Conservation (phyloP, 2,113 vertebrate species). For the Microtus oregoni region DNA sequence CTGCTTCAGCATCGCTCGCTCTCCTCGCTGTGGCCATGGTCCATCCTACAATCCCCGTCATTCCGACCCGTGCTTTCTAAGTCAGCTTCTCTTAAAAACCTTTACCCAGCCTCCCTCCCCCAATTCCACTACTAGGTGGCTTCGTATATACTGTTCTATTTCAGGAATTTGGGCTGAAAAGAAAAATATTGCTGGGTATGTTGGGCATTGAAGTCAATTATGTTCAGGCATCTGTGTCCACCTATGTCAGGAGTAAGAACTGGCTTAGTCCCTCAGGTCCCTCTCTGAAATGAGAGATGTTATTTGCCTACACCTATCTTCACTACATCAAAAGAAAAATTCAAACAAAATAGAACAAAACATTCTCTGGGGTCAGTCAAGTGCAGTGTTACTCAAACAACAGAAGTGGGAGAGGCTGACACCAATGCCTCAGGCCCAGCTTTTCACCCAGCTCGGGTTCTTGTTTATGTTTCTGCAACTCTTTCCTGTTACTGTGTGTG, state of each 20-base stretch:
- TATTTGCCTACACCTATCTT: conserved; percentile 74
- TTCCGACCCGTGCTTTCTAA: not conserved
- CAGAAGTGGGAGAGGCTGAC: conserved; percentile 73
- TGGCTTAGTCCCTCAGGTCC: not conserved
- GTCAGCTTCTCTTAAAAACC: conserved; percentile 9
- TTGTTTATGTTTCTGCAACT: conserved; percentile 71
- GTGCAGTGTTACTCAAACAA: conserved; percentile 62
- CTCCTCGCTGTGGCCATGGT: not conserved
- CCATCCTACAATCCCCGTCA: not conserved
- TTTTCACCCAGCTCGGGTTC: conserved; percentile 64
- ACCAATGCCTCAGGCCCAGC: conserved; percentile 25
- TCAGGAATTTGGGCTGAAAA: not conserved
- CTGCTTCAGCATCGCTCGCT: not conserved
- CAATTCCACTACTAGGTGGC: not conserved
- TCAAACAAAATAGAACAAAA: conserved; percentile 66
- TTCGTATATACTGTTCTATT: not conserved
- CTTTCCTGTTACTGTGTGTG: conserved; percentile 44
- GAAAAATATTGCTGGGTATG: not conserved
- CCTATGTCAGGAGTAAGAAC: not conserved
- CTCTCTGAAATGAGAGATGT: conserved; percentile 67
- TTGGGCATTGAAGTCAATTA: not conserved
- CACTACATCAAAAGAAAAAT: conserved; percentile 73
- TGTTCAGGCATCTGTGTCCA: conserved; percentile 1
- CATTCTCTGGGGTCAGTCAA: conserved; percentile 32
- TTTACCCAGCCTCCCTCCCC: rapidly evolving